Evolutionary conservation across 2,797 vertebrate species (phyloP).

Genomic region (Sebastes minor): DNA sequence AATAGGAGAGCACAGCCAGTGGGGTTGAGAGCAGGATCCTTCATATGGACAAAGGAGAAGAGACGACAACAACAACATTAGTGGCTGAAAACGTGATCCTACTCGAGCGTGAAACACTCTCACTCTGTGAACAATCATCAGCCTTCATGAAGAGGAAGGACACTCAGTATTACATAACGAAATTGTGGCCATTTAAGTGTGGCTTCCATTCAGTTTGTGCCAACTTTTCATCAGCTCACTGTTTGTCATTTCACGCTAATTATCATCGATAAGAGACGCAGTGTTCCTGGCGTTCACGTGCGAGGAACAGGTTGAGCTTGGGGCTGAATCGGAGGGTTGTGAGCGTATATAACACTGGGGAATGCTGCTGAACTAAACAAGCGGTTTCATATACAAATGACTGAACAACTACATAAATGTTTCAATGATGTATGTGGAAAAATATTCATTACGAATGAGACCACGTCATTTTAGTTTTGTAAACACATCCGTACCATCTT

Average conservation of each 20-base stretch:
- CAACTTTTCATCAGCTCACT: background rate
- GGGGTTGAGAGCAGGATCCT: constrained; percentile 96
- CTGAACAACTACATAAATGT: too few species aligned
- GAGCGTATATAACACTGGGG: too few species aligned
- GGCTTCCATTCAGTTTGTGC: background rate
- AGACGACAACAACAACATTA: constrained; percentile 27
- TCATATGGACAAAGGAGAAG: background rate
- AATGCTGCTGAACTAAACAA: background rate
- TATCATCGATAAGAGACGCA: background rate
- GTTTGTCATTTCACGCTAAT: background rate
- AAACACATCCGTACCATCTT: background rate
- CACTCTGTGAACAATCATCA: constrained; percentile 12
- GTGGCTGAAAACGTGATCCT: constrained; percentile 33
- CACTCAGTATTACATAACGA: constrained; percentile 32
- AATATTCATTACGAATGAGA: background rate
- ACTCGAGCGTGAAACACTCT: constrained; percentile 9
- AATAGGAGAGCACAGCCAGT: constrained; percentile 90
- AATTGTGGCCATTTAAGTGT: background rate
- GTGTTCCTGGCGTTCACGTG: background rate
- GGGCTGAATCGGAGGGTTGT: background rate
- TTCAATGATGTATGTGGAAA: background rate
- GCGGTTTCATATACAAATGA: background rate
- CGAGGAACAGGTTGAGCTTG: background rate
- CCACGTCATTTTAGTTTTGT: background rate
- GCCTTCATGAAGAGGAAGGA: constrained; percentile 8